phyloP scores from a whole-genome alignment of 2,888 invertebrate species.

The Phlogophora meticulosa region DNA sequence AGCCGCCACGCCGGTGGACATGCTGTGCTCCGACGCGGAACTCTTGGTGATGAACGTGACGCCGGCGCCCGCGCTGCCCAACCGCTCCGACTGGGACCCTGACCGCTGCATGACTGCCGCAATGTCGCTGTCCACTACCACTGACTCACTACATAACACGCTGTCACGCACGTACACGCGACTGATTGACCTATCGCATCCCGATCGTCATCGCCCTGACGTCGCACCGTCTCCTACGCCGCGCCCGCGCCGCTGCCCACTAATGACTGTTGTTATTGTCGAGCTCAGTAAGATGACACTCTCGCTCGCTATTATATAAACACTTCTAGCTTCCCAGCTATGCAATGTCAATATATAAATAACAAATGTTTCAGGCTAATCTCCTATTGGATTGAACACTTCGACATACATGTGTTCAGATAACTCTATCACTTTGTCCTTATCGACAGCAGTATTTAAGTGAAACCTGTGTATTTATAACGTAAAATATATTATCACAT shows the following conservation, averaged over 20 bases:
- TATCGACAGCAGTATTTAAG: constrained; percentile 78
- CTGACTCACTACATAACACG: constrained; percentile 73
- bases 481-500: constrained; percentile 68
- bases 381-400: constrained; percentile 59
- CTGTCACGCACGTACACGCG: constrained; percentile 52
- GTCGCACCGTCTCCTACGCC: constrained; percentile 63
- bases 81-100: constrained; percentile 91
- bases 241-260: constrained; percentile 37
- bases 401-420: constrained; percentile 72
- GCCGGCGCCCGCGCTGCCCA: constrained; percentile 81
- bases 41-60: constrained; percentile 84
- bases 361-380: constrained; percentile 65
- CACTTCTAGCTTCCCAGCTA: constrained; percentile 52
- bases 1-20: constrained; percentile 88
- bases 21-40: constrained; percentile 89
- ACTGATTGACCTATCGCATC: constrained; percentile 59
- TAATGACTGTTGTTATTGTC: constrained; percentile 63
- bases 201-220: constrained; percentile 65
- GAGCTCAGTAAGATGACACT: constrained; percentile 66
- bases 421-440: constrained; percentile 78
- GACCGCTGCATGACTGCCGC: constrained; percentile 86
- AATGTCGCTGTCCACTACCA: constrained; percentile 43
- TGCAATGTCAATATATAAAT: constrained; percentile 70
- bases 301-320: constrained; percentile 69
- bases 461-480: constrained; percentile 76